Conservation (phyloP, 1,140 invertebrate genomes). For the Dysdera silvatica region DNA sequence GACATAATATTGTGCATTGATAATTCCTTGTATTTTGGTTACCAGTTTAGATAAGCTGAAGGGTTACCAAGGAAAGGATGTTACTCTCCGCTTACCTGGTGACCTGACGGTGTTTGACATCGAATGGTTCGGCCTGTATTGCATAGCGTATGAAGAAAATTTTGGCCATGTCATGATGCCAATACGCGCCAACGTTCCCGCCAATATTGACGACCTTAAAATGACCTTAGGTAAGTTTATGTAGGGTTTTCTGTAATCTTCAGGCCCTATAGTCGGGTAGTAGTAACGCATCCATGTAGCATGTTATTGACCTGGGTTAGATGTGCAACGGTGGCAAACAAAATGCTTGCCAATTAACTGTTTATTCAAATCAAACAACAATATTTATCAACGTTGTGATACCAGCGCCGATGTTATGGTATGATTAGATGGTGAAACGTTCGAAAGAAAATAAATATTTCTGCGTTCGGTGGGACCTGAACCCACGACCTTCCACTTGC, state of each 20-base stretch:
- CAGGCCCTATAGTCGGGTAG: no score
- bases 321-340: no score
- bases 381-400: no score
- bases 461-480: no score
- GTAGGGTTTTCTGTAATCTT: background rate
- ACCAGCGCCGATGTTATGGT: no score
- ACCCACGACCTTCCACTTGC: no score
- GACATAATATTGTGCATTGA: background rate
- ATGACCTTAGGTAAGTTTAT: background rate
- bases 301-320: no score
- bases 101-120: constrained; percentile 73
- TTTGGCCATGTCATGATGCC: constrained; percentile 71
- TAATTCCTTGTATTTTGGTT: constrained; percentile 2
- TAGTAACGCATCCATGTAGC: no score
- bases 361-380: no score
- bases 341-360: no score
- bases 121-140: constrained; percentile 76
- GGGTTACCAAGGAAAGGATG: constrained; percentile 62
- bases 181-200: constrained; percentile 69
- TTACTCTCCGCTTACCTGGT: constrained; percentile 69
- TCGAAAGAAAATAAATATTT: no score
- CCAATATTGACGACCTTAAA: constrained; percentile 8
- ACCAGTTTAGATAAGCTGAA: constrained; percentile 61
- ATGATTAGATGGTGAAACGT: no score
- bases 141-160: constrained; percentile 60